Base-by-base conservation (phyloP, 2,113 vertebrate genomes). In the Calypte anna region DNA sequence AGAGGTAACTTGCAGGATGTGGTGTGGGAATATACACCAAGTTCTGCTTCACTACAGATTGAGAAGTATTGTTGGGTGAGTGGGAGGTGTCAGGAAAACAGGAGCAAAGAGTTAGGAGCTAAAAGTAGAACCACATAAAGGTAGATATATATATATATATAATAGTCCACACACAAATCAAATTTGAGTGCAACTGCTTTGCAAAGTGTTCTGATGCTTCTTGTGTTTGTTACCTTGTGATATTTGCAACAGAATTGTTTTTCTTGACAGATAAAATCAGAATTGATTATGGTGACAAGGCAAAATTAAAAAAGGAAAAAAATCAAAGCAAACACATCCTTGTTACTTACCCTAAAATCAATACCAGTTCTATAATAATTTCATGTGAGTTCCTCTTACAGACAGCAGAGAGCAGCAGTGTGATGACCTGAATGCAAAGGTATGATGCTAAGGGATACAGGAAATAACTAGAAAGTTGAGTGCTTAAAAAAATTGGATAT, bases 361-460 rank as follows among this genome's bases (percentile, higher is more conserved):
- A 22, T 66, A 25, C 1, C 15, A 18, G 24, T 7, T 72, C 36
- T 82, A 24, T 66, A 33, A 48, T 33, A 55, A 68, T 66, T 84
- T 70, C 17, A 6, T 59, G 76, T 72, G 48, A 58, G 69, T 90
- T 70, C 82, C 67, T 78, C 67, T 81, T 58, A 14, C 13, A 54
- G 61, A 68, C 96, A 96, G 91, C 81, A 96, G 96, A 93, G 96
- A 91, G 91, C 93, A 95, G 96, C 90, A 95, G 86, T 86, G 93
- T 67, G 81, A 86, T 92, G 80, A 80, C 77, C 27, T 80, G 50
- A 62, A 50, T 68, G 40, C n/a, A 40, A 57, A 82, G 24, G 25
- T 50, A 11, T 59, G 12, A 12, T 75, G 4, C 50, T 64, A 67
- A 86, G 43, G 46, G 82, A 38, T 53, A 51, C 20, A 64, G 30